Evolutionary conservation across 2,797 vertebrate genomes (phyloP), one percentile per base, ranked within the genome.

Genomic region (Pterois miles): DNA sequence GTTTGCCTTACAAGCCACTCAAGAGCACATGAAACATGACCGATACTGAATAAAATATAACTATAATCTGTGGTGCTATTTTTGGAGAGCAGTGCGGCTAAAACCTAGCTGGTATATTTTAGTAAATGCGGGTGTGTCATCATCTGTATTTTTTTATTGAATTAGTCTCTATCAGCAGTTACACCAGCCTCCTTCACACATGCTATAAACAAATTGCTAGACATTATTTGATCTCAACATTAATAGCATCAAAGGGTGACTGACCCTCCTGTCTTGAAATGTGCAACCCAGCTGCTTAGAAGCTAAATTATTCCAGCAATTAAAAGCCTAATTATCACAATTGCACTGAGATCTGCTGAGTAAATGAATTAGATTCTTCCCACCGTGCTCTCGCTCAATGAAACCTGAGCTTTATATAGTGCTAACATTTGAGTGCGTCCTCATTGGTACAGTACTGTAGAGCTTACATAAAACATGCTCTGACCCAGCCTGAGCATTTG

Each of bases 381-480:
- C 71, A 62, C 31, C 1, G 2, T 22, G 52, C 56, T 60, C 64
- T 83, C 18, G 8, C 65, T 82, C 60, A 74, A 20, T 84, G 76
- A 72, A 74, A 63, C 56, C 50, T 62, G 43, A 69, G 57, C 59
- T 71, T 69, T 74, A 75, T 72, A 48, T 74, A 59, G 27, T 40
- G 63, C 23, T 74, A 60, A 68, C 16, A 20, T 79, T 53, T 62
- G 31, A 81, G 40, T 53, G 18, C 23, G 40, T 63, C 38, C 68
- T 74, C 59, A 12, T 29, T 67, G 69, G 38, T 58, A 58, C 57
- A 58, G 56, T 34, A 33, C 71, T 76, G 38, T 58, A 66, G 69
- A 54, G 78, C 82, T 87, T 89, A 76, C 73, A 86, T 91, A 85
- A 90, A 90, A 85, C 74, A 81, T 87, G 78, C 36, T 78, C 56